Evolutionary conservation across 2,888 invertebrate species (phyloP).

Genomic region (Kuschelorhynchus macadamiae): DNA sequence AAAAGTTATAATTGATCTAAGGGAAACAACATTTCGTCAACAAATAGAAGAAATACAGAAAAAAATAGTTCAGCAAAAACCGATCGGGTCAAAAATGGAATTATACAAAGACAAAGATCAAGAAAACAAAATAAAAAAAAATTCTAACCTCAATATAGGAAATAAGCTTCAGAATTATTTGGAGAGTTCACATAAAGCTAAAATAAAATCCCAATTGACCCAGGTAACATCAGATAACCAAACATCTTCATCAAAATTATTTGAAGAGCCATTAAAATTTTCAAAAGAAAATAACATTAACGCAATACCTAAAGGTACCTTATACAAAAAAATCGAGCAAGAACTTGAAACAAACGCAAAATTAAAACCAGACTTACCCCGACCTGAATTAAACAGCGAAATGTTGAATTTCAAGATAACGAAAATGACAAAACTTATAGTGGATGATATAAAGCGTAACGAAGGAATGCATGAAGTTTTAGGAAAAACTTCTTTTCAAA

Average conservation of each 20-base stretch:
- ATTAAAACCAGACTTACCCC: neutral
- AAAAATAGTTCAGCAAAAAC: conserved; percentile 2
- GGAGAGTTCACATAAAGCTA: neutral
- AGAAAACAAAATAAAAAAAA: neutral
- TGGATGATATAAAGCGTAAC: conserved; percentile 9
- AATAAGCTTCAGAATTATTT: conserved; percentile 2
- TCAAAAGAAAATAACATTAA: no score
- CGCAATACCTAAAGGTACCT: neutral
- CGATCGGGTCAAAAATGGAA: no score
- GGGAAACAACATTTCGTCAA: neutral
- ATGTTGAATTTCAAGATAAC: conserved; percentile 17
- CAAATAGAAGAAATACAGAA: conserved; percentile 1
- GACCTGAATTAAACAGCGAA: conserved; percentile 1
- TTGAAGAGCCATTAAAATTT: no score
- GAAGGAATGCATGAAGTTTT: neutral
- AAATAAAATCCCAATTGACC: neutral
- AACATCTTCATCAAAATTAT: neutral
- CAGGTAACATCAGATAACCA: no score
- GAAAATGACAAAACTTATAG: conserved; percentile 23
- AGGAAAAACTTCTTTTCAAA: no score
- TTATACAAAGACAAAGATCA: neutral
- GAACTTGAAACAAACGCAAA: neutral
- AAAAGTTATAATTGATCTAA: neutral
- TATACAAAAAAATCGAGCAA: neutral
- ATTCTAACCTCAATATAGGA: neutral